Percentiles rank a stretch among this genome's conserved stretches.
Evolutionary conservation across 2,888 invertebrate species (phyloP).

Genomic region (Geotrupes spiniger): DNA sequence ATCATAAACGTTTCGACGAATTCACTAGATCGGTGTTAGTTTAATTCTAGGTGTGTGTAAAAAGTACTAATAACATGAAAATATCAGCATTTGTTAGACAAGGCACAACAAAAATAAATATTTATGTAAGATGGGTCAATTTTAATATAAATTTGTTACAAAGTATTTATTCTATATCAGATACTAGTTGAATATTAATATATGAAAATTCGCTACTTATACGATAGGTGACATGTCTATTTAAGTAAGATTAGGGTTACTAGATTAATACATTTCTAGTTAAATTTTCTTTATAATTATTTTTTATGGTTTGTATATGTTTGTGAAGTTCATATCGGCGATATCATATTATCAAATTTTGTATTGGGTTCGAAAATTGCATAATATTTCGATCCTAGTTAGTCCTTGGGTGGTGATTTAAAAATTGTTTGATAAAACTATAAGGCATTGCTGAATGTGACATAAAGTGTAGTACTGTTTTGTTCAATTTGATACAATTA

Average conservation of each 20-base stretch:
- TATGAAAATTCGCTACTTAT: background rate
- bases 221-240: background rate
- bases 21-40: background rate
- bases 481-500: too few species aligned
- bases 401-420: too few species aligned
- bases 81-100: constrained; percentile 32
- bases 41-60: constrained; percentile 8
- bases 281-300: too few species aligned
- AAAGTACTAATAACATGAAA: constrained; percentile 12
- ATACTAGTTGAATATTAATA: background rate
- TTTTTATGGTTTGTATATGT: too few species aligned
- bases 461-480: too few species aligned
- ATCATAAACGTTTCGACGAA: too few species aligned
- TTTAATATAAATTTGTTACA: constrained; percentile 36
- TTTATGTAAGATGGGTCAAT: constrained; percentile 46
- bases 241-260: background rate
- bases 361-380: too few species aligned
- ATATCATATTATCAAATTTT: too few species aligned
- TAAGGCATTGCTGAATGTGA: too few species aligned
- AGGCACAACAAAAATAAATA: constrained; percentile 35
- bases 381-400: too few species aligned
- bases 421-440: too few species aligned
- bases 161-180: constrained; percentile 1
- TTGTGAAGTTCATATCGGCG: too few species aligned
- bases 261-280: background rate